Evolutionary conservation across 2,113 vertebrate species (phyloP).

Genomic region (Ciconia boyciana): DNA sequence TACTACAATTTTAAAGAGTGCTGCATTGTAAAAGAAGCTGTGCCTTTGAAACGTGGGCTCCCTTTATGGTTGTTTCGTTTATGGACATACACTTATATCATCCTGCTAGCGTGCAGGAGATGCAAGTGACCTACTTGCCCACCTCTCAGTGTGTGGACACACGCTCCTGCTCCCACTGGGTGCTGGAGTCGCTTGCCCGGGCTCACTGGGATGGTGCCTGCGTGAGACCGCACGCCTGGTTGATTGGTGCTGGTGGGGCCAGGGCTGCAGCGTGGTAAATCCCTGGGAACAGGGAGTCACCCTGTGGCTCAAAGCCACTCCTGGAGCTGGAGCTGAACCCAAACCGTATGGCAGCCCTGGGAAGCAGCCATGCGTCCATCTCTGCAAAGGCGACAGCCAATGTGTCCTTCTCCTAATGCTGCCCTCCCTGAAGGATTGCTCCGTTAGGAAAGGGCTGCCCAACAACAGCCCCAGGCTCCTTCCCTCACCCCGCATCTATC

Average conservation of each 20-base stretch:
- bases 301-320: neutral
- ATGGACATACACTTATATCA: neutral
- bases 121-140: neutral
- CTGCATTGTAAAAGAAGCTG: neutral
- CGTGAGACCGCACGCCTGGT: rapidly evolving
- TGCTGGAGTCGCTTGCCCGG: rapidly evolving
- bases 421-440: neutral
- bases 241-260: neutral
- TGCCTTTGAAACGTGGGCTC: neutral
- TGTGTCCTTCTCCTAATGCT: neutral
- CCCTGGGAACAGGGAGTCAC: neutral
- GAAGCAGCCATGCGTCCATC: neutral
- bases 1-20: neutral
- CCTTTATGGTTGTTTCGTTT: neutral
- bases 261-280: neutral
- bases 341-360: neutral
- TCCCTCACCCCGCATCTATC: neutral
- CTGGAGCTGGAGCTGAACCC: neutral
- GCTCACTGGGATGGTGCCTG: neutral
- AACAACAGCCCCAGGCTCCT: neutral
- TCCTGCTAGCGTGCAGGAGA: neutral
- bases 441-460: neutral
- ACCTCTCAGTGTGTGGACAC: neutral
- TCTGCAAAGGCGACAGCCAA: neutral
- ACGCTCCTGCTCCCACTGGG: neutral